Percentiles rank a stretch among this genome's conserved stretches.
These are phyloP conservation scores for Drosophila obscura DNA, from an alignment of 1,140 invertebrate species.

Conservation along the genomic window DNA sequence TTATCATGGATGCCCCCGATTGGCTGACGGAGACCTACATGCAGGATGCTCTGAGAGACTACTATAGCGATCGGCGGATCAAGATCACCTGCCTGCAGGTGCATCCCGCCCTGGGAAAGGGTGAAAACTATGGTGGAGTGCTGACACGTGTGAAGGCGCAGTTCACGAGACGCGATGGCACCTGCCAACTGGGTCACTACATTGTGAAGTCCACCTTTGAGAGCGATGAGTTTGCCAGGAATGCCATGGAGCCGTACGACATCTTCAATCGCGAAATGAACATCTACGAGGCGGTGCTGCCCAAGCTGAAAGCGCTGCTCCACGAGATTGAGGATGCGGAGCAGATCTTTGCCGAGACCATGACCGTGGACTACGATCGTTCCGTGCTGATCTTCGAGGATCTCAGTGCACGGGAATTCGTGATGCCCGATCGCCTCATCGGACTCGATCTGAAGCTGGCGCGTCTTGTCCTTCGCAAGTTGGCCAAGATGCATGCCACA, in stretches of 20 bases:
- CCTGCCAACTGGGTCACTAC: conserved; percentile 44
- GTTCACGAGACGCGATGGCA: conserved; percentile 43
- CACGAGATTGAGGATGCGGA: conserved; percentile 63
- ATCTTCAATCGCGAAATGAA: conserved; percentile 81
- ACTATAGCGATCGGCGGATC: conserved; percentile 56
- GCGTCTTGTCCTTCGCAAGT: conserved; percentile 84
- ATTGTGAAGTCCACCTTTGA: conserved; percentile 78
- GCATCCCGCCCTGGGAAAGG: conserved; percentile 70
- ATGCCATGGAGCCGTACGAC: conserved; percentile 73
- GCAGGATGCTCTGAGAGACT: conserved; percentile 51
- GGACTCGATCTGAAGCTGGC: conserved; percentile 85
- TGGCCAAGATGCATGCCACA: conserved; percentile 86
- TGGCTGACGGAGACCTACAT: conserved; percentile 73
- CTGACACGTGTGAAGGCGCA: conserved; percentile 62
- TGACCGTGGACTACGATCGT: conserved; percentile 66
- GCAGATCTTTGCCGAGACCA: conserved; percentile 72
- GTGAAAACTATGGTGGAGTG: conserved; percentile 79
- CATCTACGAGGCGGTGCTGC: conserved; percentile 78
- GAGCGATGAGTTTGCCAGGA: conserved; percentile 64
- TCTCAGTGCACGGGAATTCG: conserved; percentile 60
- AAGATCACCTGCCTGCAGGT: conserved; percentile 52
- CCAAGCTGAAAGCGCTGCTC: conserved; percentile 67
- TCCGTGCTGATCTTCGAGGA: conserved; percentile 78
- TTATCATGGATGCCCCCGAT: conserved; percentile 52
- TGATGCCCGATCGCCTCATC: conserved; percentile 85